Base-by-base conservation (phyloP, 2,888 invertebrate genomes). In the Platycheirus rosarum region DNA sequence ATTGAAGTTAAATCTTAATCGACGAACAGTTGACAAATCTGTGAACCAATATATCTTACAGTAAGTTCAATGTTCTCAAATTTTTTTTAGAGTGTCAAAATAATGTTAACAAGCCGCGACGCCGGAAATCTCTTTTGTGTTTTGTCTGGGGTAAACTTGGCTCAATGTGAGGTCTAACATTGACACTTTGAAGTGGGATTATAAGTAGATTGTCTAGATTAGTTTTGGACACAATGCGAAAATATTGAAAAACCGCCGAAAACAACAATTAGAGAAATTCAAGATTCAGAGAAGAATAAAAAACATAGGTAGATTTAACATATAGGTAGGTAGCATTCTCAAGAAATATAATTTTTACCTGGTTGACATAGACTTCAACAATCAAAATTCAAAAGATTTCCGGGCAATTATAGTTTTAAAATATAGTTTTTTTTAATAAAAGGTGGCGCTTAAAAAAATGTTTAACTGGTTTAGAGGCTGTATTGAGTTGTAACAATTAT, bases 41-140 rank as follows among this genome's bases (percentile, higher is more conserved):
- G 20, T 16, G 7, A 55, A 46, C 6, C 11, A 14, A 13, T 8
- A 23, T 13, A 13, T 18, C 7, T 23, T 8, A 23, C 13, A 40
- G 9, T 8, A 53, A 9, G 79, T 79, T 79, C 79, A 75, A 63
- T 29, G 79, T 32, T 63, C 68, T 40, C 18, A 62, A 46, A n/a
- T 60, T 57, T 62, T 69, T n/a, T 32, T 65, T 70, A 76, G 80
- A 71, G 76, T 80, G 76, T 79, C 74, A 68, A 8, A 63, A 60
- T 62, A 69, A 68, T 49, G 66, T 16, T 42, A 75, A 69, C 73
- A 63, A 73, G 66, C 77, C 71, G 62, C 48, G 55, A n/a, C n/a
- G n/a, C n/a, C n/a, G 71, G 77, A 53, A 46, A 40, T 53, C 66
- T 55, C 37, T 51, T 49, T 76, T 76, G 57, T 76, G n/a, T n/a